Evolutionary conservation across 2,888 invertebrate species (phyloP), one percentile per base, ranked within the genome.

Genomic region (Xylocampa areola): DNA sequence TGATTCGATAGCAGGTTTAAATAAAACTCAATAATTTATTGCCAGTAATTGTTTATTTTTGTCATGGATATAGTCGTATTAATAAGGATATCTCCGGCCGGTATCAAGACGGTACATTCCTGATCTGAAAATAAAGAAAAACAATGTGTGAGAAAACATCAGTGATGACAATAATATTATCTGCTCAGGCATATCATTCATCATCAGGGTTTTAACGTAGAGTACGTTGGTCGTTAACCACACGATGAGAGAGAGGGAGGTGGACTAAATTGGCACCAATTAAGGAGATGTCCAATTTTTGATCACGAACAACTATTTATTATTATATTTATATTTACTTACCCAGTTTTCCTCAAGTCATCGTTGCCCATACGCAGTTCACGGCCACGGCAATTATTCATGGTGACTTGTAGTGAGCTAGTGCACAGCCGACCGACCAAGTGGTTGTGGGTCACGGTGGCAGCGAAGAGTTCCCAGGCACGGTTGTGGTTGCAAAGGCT

Each of bases 401-500:
- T 50, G 1, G 72, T 69, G 1, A 88, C 61, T 35, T 88, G 83
- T 2, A 63, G 10, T 14, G 29, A 69, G 39, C 13, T 79, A 0
- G 57, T n/a, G 57, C 90, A 90, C 25, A 67, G 33, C 1, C 47
- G 69, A 2, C 80, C 90, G 1, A 80, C 14, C 1, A 90, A 68
- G 16, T 88, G 87, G 57, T 88, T 77, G 58, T 81, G 61, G 0
- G 66, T 71, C 1, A 90, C 71, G 0, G 83, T 77, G 2, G 88
- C 72, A 2, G 81, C 85, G 19, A 87, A 89, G 1, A 84, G 59
- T 48, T 85, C 76, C 83, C 84, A 89, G 2, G 89, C 80, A 2
- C 85, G 80, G 45, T 81, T 80, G 58, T 89, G 89, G 43, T 84
- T 81, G 64, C 89, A 89, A 7, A 84, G 11, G 36, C 72, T 72